A percentile compares a stretch with the other conserved stretches of the same genome.
These are phyloP conservation scores for Stictonetta naevosa DNA, from an alignment of 2,113 vertebrate species.

Conservation along the genomic window DNA sequence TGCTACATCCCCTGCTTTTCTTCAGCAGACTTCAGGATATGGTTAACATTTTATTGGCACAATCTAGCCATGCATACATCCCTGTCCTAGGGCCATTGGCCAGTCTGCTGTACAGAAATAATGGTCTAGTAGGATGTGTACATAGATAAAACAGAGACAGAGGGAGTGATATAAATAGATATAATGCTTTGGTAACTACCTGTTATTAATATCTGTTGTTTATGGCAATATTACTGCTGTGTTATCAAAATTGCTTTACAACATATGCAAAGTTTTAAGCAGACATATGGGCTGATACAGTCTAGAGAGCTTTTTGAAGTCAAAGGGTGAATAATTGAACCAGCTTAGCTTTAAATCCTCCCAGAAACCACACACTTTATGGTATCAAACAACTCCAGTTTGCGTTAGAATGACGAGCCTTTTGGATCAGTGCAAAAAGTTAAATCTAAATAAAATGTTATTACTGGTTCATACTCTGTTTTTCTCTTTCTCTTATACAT, in stretches of 20 bases:
- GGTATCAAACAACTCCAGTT: background rate
- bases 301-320: constrained; percentile 12
- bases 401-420: background rate
- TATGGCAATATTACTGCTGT: background rate
- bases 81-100: background rate
- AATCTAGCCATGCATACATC: background rate
- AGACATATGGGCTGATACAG: constrained; percentile 17
- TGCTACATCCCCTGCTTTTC: background rate
- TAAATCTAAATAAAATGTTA: background rate
- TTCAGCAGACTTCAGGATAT: background rate
- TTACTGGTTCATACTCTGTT: background rate
- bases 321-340: constrained; percentile 12
- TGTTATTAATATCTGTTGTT: background rate
- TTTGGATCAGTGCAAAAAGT: background rate
- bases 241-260: constrained; percentile 37
- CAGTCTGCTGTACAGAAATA: background rate
- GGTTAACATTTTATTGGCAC: background rate
- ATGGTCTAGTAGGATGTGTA: background rate
- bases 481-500: background rate
- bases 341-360: constrained; percentile 37
- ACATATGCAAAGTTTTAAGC: constrained; percentile 3
- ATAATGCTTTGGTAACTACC: background rate
- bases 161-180: background rate
- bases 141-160: background rate
- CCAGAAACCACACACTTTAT: constrained; percentile 6